Evolutionary conservation across 2,113 vertebrate species (phyloP), one percentile per base, ranked within the genome.

Genomic region (Podarcis cretensis): DNA sequence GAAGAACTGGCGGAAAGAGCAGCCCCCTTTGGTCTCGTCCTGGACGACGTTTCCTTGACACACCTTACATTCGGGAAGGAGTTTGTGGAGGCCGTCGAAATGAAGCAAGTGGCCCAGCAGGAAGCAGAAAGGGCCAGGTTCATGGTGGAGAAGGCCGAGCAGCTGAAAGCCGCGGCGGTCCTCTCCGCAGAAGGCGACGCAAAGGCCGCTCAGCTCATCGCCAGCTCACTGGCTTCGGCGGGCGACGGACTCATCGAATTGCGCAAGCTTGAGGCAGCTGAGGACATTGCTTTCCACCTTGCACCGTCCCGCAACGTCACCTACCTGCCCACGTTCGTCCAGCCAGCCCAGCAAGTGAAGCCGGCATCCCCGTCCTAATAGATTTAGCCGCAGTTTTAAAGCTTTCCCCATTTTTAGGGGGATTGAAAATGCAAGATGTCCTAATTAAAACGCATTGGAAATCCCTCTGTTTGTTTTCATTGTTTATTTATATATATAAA

Each of bases 31-130:
- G 98, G 98, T 25, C 98, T 99, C 89, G 98, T 99, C 94, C 96
- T 99, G 92, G 98, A 99, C 32, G 98, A 99, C 0, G 98, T 99
- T 57, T 99, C 99, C 54, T 93, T 99, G 99, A 99, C 98, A 13
- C 98, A 99, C 92, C 97, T 99, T 95, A 99, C 98, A 77, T 99
- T 99, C 68, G 98, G 98, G 68, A 99, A 98, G 89, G 99, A 99
- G 96, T 99, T 99, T 96, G 99, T 98, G 3, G 98, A 99, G 90
- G 99, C 99, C 0, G 98, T 99, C 30, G 99, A 99, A 95, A 98
- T 98, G 97, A 99, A 99, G 90, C 99, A 99, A 95, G 99, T 99
- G 93, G 98, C 99, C 79, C 99, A 99, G 96, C 98, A 99, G 96
- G 99, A 99, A 90, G 99, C 99, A 0, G 98, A 99, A 93, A 94